Evolutionary conservation across 2,113 vertebrate genomes (phyloP), one percentile per base, ranked within the genome.

Genomic region (Numenius arquata): DNA sequence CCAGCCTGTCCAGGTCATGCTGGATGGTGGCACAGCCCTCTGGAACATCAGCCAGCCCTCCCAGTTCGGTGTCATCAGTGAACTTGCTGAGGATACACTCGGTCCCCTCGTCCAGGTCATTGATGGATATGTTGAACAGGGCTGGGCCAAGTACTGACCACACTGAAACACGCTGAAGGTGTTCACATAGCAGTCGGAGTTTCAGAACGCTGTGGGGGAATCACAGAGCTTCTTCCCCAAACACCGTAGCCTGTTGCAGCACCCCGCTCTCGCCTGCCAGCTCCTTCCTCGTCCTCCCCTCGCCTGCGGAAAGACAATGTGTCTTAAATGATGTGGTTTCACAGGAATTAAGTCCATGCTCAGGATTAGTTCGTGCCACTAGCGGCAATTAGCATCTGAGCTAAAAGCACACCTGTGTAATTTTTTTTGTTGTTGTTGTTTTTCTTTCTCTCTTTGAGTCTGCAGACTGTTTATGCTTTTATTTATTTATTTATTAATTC

Each of bases 251-350:
- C 40, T 53, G 23, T 68, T 89, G 78, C 48, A 63, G 91, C 71
- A 29, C 52, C 47, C 5, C 2, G 0, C 17, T 62, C 68, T 80
- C 0, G 0, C n/a, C 77, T 81, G 8, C 43, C 52, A 81, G 32
- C 59, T 87, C 59, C 65, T 89, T 80, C 66, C 55, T 71, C 3
- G 1, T 59, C 66, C 26, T 89, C 56, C 29, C 26, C 32, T 95
- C 1, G 26, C 81, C 53, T 85, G 63, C 3, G 1, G 88, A 48
- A 93, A 73, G 67, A n/a, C n/a, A n/a, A 5, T 2, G 1, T 32
- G 76, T 85, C 36, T 80, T 86, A 77, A 90, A 89, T 45, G 13
- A 15, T 92, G 83, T 34, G 43, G 62, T 85, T 95, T 96, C 68
- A 8, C 4, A 66, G 38, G 68, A 76, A 45, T 87, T 77, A 81